Conservation (phyloP, 2,113 vertebrate genomes). For the Tetraodon nigroviridis region DNA sequence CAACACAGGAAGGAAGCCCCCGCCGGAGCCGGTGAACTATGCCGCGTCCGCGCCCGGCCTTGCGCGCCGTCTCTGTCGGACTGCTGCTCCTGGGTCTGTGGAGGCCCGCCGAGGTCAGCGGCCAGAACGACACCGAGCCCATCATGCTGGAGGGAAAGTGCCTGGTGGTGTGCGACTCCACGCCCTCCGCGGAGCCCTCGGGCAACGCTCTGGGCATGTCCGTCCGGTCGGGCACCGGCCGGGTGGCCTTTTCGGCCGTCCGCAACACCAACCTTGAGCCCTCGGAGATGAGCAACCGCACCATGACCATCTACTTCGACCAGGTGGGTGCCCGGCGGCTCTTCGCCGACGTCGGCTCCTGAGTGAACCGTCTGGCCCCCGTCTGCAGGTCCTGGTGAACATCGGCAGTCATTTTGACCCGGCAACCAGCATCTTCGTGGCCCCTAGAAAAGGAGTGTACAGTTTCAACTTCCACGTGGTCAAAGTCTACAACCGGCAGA, state of each 20-base stretch:
- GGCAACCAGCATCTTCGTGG: slow-evolving; percentile 79
- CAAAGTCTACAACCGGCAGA: slow-evolving; percentile 87
- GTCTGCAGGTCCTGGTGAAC: slow-evolving; percentile 80
- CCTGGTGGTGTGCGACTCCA: slow-evolving; percentile 78
- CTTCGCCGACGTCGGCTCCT: neutral
- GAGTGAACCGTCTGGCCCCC: too few relatives aligned
- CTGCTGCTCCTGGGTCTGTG: slow-evolving; percentile 48
- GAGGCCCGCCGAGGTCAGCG: slow-evolving; percentile 38
- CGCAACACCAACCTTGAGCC: slow-evolving; percentile 79
- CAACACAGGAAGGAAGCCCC: neutral
- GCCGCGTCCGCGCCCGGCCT: slow-evolving; percentile 4
- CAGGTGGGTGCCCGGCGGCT: slow-evolving; percentile 59
- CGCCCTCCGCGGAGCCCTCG: slow-evolving; percentile 63
- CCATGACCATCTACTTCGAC: slow-evolving; percentile 79
- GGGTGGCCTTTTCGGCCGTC: slow-evolving; percentile 75
- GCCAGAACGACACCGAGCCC: slow-evolving; percentile 77
- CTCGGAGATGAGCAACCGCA: slow-evolving; percentile 79
- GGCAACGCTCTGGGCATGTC: slow-evolving; percentile 76
- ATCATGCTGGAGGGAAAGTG: slow-evolving; percentile 78
- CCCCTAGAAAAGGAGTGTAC: slow-evolving; percentile 83
- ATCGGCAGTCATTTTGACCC: slow-evolving; percentile 83
- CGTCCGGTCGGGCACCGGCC: slow-evolving; percentile 70
- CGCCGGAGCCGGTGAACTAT: slow-evolving; percentile 23
- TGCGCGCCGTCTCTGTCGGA: slow-evolving; percentile 17
- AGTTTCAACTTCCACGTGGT: slow-evolving; percentile 87